These are phyloP conservation scores for Drosophila parvula DNA, from an alignment of 1,140 invertebrate genomes.

Conservation along the genomic window DNA sequence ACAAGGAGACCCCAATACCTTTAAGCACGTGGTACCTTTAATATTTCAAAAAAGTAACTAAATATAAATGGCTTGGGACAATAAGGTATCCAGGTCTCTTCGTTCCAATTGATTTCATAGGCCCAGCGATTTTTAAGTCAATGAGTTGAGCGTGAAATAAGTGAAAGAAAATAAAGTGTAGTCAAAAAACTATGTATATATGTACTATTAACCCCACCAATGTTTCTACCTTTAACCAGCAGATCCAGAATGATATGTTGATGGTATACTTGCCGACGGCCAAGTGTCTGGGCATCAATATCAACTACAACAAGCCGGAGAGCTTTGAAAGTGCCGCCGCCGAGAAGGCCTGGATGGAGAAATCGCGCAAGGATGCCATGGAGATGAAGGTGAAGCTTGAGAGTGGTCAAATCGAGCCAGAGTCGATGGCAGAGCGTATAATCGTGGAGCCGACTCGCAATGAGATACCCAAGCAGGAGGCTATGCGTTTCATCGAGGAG, in stretches of 20 bases:
- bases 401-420: constrained; percentile 86
- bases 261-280: constrained; percentile 86
- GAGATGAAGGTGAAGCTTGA: constrained; percentile 84
- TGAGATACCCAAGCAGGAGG: constrained; percentile 71
- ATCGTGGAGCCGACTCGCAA: constrained; percentile 85
- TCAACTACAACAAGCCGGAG: constrained; percentile 85
- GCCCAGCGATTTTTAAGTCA: too few relatives aligned
- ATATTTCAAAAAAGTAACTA: too few relatives aligned
- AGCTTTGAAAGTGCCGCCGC: constrained; percentile 85
- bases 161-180: too few relatives aligned
- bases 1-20: too few relatives aligned
- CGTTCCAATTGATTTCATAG: too few relatives aligned
- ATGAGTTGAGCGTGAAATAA: too few relatives aligned
- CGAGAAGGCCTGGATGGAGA: constrained; percentile 86
- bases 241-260: constrained; percentile 83
- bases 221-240: constrained; percentile 11
- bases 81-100: not conserved
- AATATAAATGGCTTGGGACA: not conserved
- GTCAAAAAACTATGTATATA: too few relatives aligned
- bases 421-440: constrained; percentile 86
- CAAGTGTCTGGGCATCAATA: constrained; percentile 87
- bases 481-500: constrained; percentile 67
- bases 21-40: too few relatives aligned
- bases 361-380: constrained; percentile 85
- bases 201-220: not conserved